Base-by-base conservation (phyloP, 2,797 vertebrate genomes). In the Crenichthys baileyi region DNA sequence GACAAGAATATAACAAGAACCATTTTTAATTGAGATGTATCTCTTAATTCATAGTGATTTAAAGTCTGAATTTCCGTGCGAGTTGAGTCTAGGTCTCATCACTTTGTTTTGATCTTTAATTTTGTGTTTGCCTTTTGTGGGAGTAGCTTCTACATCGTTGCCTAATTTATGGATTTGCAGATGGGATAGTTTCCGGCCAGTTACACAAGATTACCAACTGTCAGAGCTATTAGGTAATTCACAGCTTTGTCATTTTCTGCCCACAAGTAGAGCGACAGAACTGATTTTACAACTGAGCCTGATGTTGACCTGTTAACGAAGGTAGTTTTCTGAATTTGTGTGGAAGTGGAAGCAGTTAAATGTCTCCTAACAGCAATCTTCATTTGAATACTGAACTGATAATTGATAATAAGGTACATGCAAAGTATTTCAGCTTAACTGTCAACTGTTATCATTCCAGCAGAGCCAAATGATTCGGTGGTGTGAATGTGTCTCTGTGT, bases 341-440 rank as follows among this genome's bases (percentile, higher is more conserved):
- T 31, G 44, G 70, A 31, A 8, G 22, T 67, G 16, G 44, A 51
- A 26, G 26, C 53, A 12, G 36, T 36, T 0, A 73, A 76, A 50
- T 56, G n/a, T 67, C 60, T 72, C 51, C 22, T 78, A 80, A 81
- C 60, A 16, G n/a, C 13, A 68, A 1, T 48, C 48, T 24, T 77
- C 11, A 77, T 90, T 90, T 92, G 77, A 86, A 85, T 85, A 77
- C 4, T 1, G n/a, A 56, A 76, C 12, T 48, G 76, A 83, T 70
- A 72, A 55, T 63, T 74, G 72, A 22, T 44, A 72, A 46, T 60
- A n/a, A 73, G 20, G 78, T 18, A 4, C 60, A 89, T 85, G 87
- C 87, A 92, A 92, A 89, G 48, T 29, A 0, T 16, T 29, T 5
- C 2, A 41, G 1, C 75, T 80, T 46, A 76, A 79, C 83, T 46